Base-by-base conservation (phyloP, 2,113 vertebrate species). In the Platysternon megacephalum region DNA sequence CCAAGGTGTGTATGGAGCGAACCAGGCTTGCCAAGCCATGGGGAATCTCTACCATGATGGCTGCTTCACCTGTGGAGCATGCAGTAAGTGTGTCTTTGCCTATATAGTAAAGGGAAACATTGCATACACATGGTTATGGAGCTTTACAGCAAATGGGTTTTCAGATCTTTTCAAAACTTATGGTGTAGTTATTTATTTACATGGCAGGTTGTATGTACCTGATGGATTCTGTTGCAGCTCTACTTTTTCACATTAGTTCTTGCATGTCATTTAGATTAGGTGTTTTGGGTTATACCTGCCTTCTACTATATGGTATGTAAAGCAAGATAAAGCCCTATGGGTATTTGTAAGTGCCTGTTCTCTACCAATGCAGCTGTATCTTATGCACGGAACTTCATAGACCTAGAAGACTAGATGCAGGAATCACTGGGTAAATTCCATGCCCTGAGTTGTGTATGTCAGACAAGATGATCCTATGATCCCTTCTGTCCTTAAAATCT, bases 1-100 rank as follows among this genome's bases (percentile, higher is more conserved):
- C 98, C 99, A 99, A 96, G 98, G 99, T 0, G 99, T 99, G 76
- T 99, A 99, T 46, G 99, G 99, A 96, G 99, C 99, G 21, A 98
- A 97, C 97, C 99, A 99, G 97, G 99, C 99, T 81, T 99, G 99
- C 95, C 99, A 99, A 95, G 99, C 99, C 53, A 99, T 99, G 99
- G 99, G 99, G 1, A 99, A 98, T 98, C 99, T 99, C 87, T 99
- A 99, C 98, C 99, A 99, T 0, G 99, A 99, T 1, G 96, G 98
- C 94, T 99, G 99, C 97, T 99, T 99, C 98, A 99, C 99, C 98
- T 99, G 99, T 12, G 99, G 99, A 2, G 99, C 99, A 85, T 99
- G 99, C 97, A 99, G 99, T 99, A 98, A 99, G 99, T 99, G 87
- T 92, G 5, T 42, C 26, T 7, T 22, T 16, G 42, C 76, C 46